Evolutionary conservation across 2,113 vertebrate genomes (phyloP), one percentile per base, ranked within the genome.

Genomic region (Neodontobutis hainanensis): DNA sequence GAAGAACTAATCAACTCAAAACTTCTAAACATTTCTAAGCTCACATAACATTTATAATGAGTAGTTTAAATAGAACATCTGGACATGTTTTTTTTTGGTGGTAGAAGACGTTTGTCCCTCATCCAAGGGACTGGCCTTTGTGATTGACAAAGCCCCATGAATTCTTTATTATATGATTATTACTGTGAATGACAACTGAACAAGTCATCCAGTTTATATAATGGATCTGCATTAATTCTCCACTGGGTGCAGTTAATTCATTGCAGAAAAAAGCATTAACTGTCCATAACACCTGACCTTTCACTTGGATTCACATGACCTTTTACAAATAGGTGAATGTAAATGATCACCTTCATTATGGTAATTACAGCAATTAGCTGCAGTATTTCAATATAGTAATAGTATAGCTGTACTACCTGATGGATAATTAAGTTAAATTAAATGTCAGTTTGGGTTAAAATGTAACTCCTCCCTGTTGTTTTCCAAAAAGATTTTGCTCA

Each of bases 341-440:
- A 36, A 55, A 55, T n/a, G 12, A 55, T 36, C 32, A 38, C 52
- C 52, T 55, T 36, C 12, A 8, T 38, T 38, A 55, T 55, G 52
- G 4, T 55, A 55, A 55, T 55, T 34, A 9, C 34, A 9, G 34
- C 34, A 55, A 55, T 55, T 55, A 55, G 52, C 7, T 1, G 9
- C 11, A 46, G 44, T 46, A 4, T 14, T 46, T 5, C 3, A 11
- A 12, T 46, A 46, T 5, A 11, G 12, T 46, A 11, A 12, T 12
- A 46, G 10, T 5, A 11, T 3, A 14, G 44, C 5, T 11, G 11
- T 46, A 46, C 5, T 46, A 11, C 44, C 11, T 52, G 27, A 34
- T 14, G 7, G 52, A 38, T 55, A 55, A 55, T 55, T 38, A 36
- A 58, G 19, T 58, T 35, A 43, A 43, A 36, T 15, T 27, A n/a